These are phyloP conservation scores for Sebastes reedi DNA, from an alignment of 2,797 vertebrate species.

Conservation along the genomic window DNA sequence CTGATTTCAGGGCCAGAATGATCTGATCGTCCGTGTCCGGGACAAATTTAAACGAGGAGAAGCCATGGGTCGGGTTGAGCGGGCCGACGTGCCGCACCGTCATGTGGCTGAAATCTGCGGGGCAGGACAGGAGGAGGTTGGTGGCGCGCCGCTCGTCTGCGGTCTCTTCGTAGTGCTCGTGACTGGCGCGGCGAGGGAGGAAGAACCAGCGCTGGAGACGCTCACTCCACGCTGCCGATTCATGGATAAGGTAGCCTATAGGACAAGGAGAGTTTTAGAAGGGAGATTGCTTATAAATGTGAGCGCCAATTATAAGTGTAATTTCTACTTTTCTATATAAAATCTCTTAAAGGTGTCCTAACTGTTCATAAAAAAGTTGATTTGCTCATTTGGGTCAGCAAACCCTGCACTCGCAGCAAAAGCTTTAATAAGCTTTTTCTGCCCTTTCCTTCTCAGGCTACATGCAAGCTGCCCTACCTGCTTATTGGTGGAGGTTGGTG, in stretches of 20 bases:
- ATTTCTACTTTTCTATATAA: neutral
- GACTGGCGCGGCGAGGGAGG: conserved; percentile 92
- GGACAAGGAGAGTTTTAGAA: neutral
- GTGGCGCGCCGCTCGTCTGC: conserved; percentile 89
- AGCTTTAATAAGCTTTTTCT: too few relatives aligned
- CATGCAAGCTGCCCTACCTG: too few relatives aligned
- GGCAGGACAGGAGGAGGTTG: conserved; percentile 90
- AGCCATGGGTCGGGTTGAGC: conserved; percentile 89
- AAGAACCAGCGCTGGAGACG: conserved; percentile 93
- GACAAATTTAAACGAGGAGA: conserved; percentile 95
- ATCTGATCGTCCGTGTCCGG: conserved; percentile 92
- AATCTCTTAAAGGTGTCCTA: neutral
- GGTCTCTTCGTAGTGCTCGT: conserved; percentile 87
- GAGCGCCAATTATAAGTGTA: too few relatives aligned
- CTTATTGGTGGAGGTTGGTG: too few relatives aligned
- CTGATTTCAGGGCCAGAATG: conserved; percentile 92
- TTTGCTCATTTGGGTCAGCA: too few relatives aligned
- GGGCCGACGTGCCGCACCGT: conserved; percentile 76
- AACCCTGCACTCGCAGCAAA: too few relatives aligned
- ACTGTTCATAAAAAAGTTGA: too few relatives aligned
- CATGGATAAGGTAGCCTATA: conserved; percentile 94
- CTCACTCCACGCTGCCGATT: conserved; percentile 93
- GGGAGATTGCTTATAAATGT: too few relatives aligned
- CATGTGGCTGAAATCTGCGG: conserved; percentile 83
- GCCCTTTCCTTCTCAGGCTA: too few relatives aligned